Base-by-base conservation (phyloP, 2,888 invertebrate genomes). In the Palloptera scutellata region DNA sequence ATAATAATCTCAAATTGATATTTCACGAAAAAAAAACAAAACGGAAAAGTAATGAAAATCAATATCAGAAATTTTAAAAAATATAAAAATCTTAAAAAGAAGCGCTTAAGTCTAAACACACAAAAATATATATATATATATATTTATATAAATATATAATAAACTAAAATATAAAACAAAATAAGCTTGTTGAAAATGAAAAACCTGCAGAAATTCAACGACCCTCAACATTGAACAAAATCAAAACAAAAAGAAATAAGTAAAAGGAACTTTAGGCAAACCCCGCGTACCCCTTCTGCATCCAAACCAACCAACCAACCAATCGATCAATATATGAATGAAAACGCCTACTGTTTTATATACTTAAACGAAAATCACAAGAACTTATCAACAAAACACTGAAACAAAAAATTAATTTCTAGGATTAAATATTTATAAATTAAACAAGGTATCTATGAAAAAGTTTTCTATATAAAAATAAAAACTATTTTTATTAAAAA, bases 401-500 rank as follows among this genome's bases (percentile, higher is more conserved):
- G 10, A 64, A 64, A 30, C 2, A 30, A 30, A 30, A 30, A 30
- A 30, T 30, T 19, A 48, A 55, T 64, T 61, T 62, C 67, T 70
- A 65, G 70, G 70, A 57, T 58, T 67, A 67, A 65, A 66, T 63
- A 64, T 63, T 61, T 67, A 61, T 64, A 64, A 61, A 57, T 67
- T 67, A 70, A 70, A 70, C 67, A 70, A 70, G 70, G 70, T 70
- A 70, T 51, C 61, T 70, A 70, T 66, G n/a, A 15, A 58, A 52
- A 13, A 42, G 10, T 13, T 48, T 13, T 48, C 48, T 48, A 10
- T 48, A n/a, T n/a, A n/a, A 15, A 13, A 48, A 30, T 6, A 30
- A 30, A 30, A 30, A 30, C 2, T 30, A 30, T 30, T 30, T 30
- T 30, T 30, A 4, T 30, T 30, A 4, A 30, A 30, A 30, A 30